Evolutionary conservation across 2,797 vertebrate genomes (phyloP).

Genomic region (Gorsachius magnificus): DNA sequence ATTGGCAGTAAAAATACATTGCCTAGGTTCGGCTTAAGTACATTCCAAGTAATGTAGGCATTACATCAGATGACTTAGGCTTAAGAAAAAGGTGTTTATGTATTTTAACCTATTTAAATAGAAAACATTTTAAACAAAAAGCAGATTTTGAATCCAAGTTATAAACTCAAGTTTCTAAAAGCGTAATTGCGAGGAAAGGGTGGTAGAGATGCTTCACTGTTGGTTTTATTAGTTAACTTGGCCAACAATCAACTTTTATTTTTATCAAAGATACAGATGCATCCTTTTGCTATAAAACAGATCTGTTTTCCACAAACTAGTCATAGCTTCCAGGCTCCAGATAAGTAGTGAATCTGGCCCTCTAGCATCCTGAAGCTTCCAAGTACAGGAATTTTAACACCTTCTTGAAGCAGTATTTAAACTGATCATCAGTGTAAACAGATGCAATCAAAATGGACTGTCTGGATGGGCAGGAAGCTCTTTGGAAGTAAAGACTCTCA

Average conservation of each 20-base stretch:
- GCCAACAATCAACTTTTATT: neutral
- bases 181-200: neutral
- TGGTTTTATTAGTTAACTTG: neutral
- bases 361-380: neutral
- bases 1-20: neutral
- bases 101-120: neutral
- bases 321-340: neutral
- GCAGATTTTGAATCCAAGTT: neutral
- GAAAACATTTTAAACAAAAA: neutral
- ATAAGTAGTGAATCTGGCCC: neutral
- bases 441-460: neutral
- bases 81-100: neutral
- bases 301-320: neutral
- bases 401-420: neutral
- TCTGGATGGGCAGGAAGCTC: neutral
- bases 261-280: neutral
- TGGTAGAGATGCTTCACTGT: neutral
- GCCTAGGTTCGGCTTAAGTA: neutral
- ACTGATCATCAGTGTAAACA: neutral
- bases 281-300: neutral
- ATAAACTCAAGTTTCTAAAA: neutral
- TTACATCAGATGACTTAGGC: neutral
- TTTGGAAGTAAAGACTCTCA: neutral
- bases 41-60: neutral
- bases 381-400: slow-evolving; percentile 34